A percentile compares a stretch with the other conserved stretches of the same genome.
phyloP scores from a whole-genome alignment of 2,113 vertebrate genomes.

The Aix galericulata region DNA sequence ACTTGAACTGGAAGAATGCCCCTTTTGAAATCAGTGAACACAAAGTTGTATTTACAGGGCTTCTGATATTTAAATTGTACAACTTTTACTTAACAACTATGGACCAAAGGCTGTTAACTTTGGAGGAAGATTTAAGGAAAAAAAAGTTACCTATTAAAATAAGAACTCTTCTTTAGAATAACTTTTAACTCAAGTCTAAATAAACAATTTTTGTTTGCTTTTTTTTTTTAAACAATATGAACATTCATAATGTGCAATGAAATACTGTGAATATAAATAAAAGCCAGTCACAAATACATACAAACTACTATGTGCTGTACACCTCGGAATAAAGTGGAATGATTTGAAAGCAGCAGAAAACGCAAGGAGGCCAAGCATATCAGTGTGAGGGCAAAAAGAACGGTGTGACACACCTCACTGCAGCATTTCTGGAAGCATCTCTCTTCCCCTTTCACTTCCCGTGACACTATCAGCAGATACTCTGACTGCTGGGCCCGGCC shows the following conservation, averaged over 20 bases:
- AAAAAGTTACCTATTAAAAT: neutral
- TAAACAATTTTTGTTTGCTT: neutral
- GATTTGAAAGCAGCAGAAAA: conserved; percentile 68
- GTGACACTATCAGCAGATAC: conserved; percentile 96
- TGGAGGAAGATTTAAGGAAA: conserved; percentile 19
- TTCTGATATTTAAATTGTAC: neutral
- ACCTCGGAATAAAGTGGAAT: conserved; percentile 62
- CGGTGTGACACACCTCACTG: conserved; percentile 90
- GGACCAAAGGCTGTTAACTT: conserved; percentile 1
- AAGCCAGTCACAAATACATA: conserved; percentile 62
- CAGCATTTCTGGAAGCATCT: conserved; percentile 88
- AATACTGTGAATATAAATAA: conserved; percentile 27
- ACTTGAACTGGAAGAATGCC: neutral
- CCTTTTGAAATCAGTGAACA: neutral
- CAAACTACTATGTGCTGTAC: conserved; percentile 54
- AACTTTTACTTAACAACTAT: neutral
- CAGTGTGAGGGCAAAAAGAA: conserved; percentile 73
- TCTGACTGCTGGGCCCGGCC: conserved; percentile 92
- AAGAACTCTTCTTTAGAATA: neutral
- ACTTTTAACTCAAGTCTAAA: neutral
- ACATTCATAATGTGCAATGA: conserved; percentile 51
- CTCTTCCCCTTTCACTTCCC: conserved; percentile 92
- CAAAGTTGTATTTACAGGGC: neutral
- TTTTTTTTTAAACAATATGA: neutral
- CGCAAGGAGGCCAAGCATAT: conserved; percentile 81